phyloP scores from a whole-genome alignment of 2,888 invertebrate species.

The Catocala sponsa region DNA sequence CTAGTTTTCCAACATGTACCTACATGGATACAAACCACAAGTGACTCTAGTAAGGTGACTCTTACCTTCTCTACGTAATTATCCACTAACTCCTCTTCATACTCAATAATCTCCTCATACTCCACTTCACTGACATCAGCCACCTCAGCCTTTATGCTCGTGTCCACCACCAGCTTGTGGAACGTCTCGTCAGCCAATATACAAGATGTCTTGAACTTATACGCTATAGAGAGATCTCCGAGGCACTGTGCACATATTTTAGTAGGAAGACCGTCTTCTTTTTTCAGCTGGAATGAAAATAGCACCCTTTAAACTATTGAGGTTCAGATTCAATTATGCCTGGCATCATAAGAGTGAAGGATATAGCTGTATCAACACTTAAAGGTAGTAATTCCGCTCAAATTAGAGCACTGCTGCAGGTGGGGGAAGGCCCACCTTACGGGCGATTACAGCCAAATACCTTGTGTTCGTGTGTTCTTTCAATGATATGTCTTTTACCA shows the following conservation, averaged over 20 bases:
- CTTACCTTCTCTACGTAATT: slow-evolving; percentile 29
- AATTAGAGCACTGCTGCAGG: too few species aligned
- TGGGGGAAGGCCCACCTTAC: too few species aligned
- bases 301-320: not conserved
- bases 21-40: too few species aligned
- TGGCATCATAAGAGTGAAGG: too few species aligned
- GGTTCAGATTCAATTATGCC: too few species aligned
- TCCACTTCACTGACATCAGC: slow-evolving; percentile 28
- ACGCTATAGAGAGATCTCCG: slow-evolving; percentile 53
- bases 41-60: too few species aligned
- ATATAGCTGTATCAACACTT: too few species aligned
- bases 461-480: too few species aligned
- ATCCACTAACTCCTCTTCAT: slow-evolving; percentile 28
- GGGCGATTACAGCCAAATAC: too few species aligned
- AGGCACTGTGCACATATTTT: slow-evolving; percentile 61
- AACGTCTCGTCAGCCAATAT: slow-evolving; percentile 56
- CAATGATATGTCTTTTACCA: too few species aligned
- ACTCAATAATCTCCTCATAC: slow-evolving; percentile 15
- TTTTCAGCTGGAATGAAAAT: slow-evolving; percentile 35
- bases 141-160: slow-evolving; percentile 49
- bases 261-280: slow-evolving; percentile 55
- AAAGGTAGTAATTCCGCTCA: too few species aligned
- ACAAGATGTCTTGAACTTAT: slow-evolving; percentile 65
- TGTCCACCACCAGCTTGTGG: slow-evolving; percentile 35
- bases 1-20: too few species aligned